phyloP scores from a whole-genome alignment of 1,140 invertebrate species.

The Nasonia giraulti region DNA sequence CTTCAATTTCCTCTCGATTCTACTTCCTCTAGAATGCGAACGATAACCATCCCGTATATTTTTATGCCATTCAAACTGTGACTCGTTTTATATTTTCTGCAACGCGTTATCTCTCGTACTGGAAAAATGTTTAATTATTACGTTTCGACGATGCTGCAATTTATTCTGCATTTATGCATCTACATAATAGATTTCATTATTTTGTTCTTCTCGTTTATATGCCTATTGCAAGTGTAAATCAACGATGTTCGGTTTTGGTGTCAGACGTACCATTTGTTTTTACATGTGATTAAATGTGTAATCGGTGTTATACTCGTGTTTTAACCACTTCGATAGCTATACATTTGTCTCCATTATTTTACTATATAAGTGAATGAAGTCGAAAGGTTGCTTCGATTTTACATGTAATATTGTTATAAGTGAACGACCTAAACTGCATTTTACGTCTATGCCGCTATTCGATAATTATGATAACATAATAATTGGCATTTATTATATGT shows the following conservation, averaged over 20 bases:
- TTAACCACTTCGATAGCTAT: background rate
- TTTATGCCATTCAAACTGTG: background rate
- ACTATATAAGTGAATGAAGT: background rate
- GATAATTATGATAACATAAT: conserved; percentile 24
- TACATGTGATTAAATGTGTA: background rate
- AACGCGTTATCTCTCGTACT: background rate
- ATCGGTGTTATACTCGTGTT: background rate
- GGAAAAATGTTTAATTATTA: conserved; percentile 33
- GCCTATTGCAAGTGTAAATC: conserved; percentile 23
- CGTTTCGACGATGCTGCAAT: conserved; percentile 15
- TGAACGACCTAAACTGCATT: conserved; percentile 5
- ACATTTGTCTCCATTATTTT: background rate
- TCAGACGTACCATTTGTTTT: background rate
- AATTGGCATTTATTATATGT: background rate
- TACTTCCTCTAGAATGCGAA: background rate
- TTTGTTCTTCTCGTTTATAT: background rate
- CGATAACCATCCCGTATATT: background rate
- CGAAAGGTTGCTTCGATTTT: conserved; percentile 8
- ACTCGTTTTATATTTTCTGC: background rate
- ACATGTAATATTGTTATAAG: conserved; percentile 4
- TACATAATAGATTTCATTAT: conserved; percentile 31
- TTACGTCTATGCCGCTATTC: background rate
- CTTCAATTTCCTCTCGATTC: background rate
- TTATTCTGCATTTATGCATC: conserved; percentile 30
- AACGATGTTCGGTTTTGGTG: conserved; percentile 22